Evolutionary conservation across 1,140 invertebrate genomes (phyloP).

Genomic region (Laodelphax striatellus): DNA sequence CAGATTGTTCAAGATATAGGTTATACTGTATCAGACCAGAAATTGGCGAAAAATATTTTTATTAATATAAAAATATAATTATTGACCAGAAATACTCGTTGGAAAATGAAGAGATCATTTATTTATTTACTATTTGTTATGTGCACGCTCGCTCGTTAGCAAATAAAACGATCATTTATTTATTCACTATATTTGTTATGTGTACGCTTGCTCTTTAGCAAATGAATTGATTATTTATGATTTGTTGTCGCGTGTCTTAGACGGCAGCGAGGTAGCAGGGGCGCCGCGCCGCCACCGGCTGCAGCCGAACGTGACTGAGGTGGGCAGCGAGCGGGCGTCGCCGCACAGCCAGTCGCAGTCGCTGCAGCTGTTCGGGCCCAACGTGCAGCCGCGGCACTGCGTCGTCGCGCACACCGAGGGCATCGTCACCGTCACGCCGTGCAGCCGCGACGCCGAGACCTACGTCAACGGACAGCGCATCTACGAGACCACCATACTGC

Average conservation of each 20-base stretch:
- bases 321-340: conserved; percentile 49
- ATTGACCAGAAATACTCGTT: no score
- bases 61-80: no score
- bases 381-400: conserved; percentile 74
- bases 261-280: conserved; percentile 48
- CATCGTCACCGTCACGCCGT: conserved; percentile 86
- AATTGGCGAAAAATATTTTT: no score
- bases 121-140: no score
- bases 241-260: conserved; percentile 24
- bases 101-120: no score
- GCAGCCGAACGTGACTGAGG: conserved; percentile 58
- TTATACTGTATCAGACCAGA: no score
- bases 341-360: conserved; percentile 27
- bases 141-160: no score
- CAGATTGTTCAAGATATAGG: no score
- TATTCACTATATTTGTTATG: no score
- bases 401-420: conserved; percentile 83
- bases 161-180: no score
- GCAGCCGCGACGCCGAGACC: conserved; percentile 82
- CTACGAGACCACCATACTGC: conserved; percentile 82
- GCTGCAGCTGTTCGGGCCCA: conserved; percentile 36
- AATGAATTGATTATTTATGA: no score
- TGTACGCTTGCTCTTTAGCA: no score
- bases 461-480: conserved; percentile 88
- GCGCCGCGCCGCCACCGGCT: conserved; percentile 43